Evolutionary conservation across 2,113 vertebrate species (phyloP).

Genomic region (Callocephalon fimbriatum): DNA sequence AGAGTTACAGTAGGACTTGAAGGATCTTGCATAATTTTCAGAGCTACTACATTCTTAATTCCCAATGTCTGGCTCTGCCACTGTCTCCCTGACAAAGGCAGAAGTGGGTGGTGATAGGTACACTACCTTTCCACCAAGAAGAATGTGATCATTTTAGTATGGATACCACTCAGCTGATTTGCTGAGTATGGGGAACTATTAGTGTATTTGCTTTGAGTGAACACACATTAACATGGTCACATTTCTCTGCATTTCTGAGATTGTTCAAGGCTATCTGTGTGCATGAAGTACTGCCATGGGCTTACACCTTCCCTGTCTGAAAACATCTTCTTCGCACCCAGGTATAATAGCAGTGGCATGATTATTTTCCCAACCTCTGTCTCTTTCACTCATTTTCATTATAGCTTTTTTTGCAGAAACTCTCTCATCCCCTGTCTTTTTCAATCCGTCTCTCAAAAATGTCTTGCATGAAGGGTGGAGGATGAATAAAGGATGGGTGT

Average conservation of each 20-base stretch:
- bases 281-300: not conserved
- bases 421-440: not conserved
- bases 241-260: not conserved
- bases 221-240: not conserved
- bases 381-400: conserved; percentile 7
- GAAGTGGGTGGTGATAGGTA: not conserved
- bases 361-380: not conserved
- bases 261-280: not conserved
- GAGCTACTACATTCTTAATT: not conserved
- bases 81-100: not conserved
- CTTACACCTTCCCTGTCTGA: conserved; percentile 4
- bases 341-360: not conserved
- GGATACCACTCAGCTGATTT: not conserved
- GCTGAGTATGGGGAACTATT: not conserved
- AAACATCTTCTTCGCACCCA: not conserved
- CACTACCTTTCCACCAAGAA: not conserved
- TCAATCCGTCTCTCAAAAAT: not conserved
- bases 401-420: not conserved
- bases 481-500: not conserved
- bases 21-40: not conserved
- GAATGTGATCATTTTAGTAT: not conserved
- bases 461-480: not conserved
- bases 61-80: not conserved
- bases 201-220: not conserved
- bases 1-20: not conserved